Percentiles rank a stretch among this genome's conserved stretches.
Evolutionary conservation across 2,888 invertebrate genomes (phyloP).

Genomic region (Diplolepis rosae): DNA sequence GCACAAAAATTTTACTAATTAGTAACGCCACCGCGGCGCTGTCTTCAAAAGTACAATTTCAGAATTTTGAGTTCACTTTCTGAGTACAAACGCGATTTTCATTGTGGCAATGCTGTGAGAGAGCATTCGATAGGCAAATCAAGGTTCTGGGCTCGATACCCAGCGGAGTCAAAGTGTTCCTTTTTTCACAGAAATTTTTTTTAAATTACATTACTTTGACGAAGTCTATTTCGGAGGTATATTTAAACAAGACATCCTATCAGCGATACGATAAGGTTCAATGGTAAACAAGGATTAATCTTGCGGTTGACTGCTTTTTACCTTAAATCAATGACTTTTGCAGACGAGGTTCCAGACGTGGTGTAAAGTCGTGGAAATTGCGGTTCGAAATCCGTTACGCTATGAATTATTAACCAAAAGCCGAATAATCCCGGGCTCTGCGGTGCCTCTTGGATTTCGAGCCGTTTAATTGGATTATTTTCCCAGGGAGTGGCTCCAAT

Average conservation of each 20-base stretch:
- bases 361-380: slow-evolving; percentile 25
- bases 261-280: background rate
- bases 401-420: slow-evolving; percentile 41
- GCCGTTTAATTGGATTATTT: slow-evolving; percentile 47
- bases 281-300: background rate
- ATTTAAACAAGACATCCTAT: background rate
- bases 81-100: too few species aligned
- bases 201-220: too few species aligned
- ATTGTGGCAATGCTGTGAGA: too few species aligned
- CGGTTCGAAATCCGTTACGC: slow-evolving; percentile 24
- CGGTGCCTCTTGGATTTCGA: slow-evolving; percentile 38
- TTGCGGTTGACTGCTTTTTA: slow-evolving; percentile 5
- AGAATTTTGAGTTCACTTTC: too few species aligned
- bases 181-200: too few species aligned
- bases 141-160: too few species aligned
- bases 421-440: slow-evolving; percentile 45
- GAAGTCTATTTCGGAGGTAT: background rate
- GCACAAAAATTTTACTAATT: too few species aligned
- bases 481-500: slow-evolving; percentile 50
- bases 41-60: too few species aligned
- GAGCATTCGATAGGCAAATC: too few species aligned
- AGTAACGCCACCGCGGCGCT: too few species aligned
- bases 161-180: too few species aligned
- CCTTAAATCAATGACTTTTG: slow-evolving; percentile 19
- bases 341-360: background rate